Base-by-base conservation (phyloP, 1,140 invertebrate species). In the Oreohelix idahoensis region DNA sequence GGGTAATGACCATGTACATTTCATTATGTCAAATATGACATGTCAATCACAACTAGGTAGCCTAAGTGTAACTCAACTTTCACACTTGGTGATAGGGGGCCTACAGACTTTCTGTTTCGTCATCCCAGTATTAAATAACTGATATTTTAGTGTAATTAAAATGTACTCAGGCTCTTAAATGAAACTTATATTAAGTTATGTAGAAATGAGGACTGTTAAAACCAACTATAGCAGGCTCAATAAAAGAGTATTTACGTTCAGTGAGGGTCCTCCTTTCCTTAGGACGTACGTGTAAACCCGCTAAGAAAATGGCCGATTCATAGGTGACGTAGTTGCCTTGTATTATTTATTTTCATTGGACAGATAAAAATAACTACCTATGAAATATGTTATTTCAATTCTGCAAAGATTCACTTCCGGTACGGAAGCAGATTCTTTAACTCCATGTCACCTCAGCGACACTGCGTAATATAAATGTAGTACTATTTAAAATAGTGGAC, bases 301-400 rank as follows among this genome's bases (percentile, higher is more conserved):
- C 39, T 66, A 32, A 36, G 49, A 79, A 79, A 79, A 79, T 79
- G 77, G 77, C 77, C 32, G 53, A 63, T 63, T 39, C 13, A 32
- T 63, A 53, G 32, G 39, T 79, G 77, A 79, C 77, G 77, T 79
- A 79, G 77, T 79, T 79, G 15, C 35, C 29, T 26, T 63, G 77
- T 79, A 66, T 45, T 36, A 66, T 66, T 79, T 79, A 63, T 79
- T 79, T 79, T 79, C 77, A 79, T 79, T 79, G 53, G 77, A 51
- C 42, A 51, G 13, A 0, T n/a, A 53, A 53, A 53, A 76, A 76
- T 76, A 76, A 35, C 45, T 26, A 53, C 45, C 29, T 26, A 76
- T 76, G 42, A 76, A 53, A 51, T 49, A 1, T 39, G 36, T 26
- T 42, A 8, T 73, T 45, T 73, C 71, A 42, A 66, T 66, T 2